Conservation (phyloP, 2,113 vertebrate species). For the Alosa alosa region DNA sequence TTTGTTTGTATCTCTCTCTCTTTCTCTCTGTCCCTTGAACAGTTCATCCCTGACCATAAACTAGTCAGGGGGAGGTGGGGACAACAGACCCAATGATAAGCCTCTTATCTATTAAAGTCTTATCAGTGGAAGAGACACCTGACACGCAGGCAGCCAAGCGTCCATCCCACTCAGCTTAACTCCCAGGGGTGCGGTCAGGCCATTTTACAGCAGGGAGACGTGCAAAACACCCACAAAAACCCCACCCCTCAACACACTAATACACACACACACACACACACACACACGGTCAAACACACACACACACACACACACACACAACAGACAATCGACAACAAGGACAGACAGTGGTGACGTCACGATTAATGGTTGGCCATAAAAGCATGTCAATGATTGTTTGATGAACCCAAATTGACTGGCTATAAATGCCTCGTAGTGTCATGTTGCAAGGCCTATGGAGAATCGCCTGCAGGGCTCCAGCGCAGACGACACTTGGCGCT, state of each 20-base stretch:
- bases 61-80: conserved; percentile 43
- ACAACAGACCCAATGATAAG: conserved; percentile 45
- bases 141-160: conserved; percentile 35
- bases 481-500: neutral
- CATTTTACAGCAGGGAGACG: conserved; percentile 47
- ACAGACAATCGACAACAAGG: neutral
- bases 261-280: neutral
- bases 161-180: conserved; percentile 27
- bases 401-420: conserved; percentile 51
- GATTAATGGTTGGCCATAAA: conserved; percentile 19
- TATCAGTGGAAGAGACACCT: conserved; percentile 51
- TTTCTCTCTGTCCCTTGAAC: conserved; percentile 30
- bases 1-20: conserved; percentile 29
- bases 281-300: neutral
- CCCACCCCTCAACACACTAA: conserved; percentile 21
- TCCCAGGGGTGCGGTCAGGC: conserved; percentile 28
- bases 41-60: conserved; percentile 45
- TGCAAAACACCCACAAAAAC: conserved; percentile 40
- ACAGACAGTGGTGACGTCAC: neutral
- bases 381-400: conserved; percentile 37
- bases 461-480: neutral
- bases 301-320: neutral
- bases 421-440: conserved; percentile 47
- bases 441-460: neutral
- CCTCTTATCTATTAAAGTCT: conserved; percentile 55